A percentile compares a stretch with the other conserved stretches of the same genome.
Evolutionary conservation across 1,140 invertebrate species (phyloP).

Genomic region (Nymphalis io): DNA sequence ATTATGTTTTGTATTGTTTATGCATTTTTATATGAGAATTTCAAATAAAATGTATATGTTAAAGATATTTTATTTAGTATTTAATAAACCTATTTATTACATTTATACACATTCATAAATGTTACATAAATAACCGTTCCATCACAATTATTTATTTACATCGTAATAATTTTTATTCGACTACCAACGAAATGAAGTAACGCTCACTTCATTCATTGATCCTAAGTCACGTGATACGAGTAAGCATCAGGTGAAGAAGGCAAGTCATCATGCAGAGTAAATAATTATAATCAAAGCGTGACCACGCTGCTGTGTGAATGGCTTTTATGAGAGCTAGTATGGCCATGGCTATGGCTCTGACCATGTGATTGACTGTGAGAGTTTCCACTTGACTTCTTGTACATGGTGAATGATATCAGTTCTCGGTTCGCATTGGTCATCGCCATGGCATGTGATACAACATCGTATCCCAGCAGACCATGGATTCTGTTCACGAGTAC

Average conservation of each 20-base stretch:
- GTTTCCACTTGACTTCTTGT: conserved; percentile 63
- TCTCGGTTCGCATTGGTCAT: conserved; percentile 76
- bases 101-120: conserved; percentile 26
- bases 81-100: conserved; percentile 15
- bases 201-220: neutral
- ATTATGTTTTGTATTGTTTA: conserved; percentile 38
- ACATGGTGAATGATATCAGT: conserved; percentile 73
- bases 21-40: conserved; percentile 39
- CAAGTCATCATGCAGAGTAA: conserved; percentile 7
- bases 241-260: conserved; percentile 11
- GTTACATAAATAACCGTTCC: conserved; percentile 16
- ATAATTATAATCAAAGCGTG: conserved; percentile 55
- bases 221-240: conserved; percentile 6
- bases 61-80: conserved; percentile 16
- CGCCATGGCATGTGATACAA: conserved; percentile 73
- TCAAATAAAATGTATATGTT: conserved; percentile 33
- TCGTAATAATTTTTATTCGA: neutral
- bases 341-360: conserved; percentile 39
- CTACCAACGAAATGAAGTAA: neutral
- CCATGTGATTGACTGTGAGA: conserved; percentile 48
- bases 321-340: conserved; percentile 45
- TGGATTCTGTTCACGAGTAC: conserved; percentile 72
- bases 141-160: conserved; percentile 18
- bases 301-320: conserved; percentile 58
- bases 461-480: conserved; percentile 70